These are phyloP conservation scores for Toxotes chatareus DNA, from an alignment of 2,113 vertebrate genomes.

Conservation along the genomic window DNA sequence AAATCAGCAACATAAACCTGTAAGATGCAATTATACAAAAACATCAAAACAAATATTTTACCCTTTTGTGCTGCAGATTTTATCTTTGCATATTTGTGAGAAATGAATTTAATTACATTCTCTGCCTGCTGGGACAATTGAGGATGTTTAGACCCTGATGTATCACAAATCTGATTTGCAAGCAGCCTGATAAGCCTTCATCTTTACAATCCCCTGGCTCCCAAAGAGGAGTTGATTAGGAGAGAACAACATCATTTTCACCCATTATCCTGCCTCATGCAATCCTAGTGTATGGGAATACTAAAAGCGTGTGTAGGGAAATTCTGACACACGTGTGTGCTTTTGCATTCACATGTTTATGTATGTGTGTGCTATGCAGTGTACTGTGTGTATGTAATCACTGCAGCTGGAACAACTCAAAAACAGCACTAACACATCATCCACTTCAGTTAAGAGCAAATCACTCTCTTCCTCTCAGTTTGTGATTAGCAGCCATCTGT, in stretches of 20 bases:
- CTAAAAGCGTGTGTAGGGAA: neutral
- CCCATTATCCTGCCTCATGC: conserved; percentile 51
- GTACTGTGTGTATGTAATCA: conserved; percentile 38
- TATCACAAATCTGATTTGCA: conserved; percentile 20
- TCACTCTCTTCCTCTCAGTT: conserved; percentile 30
- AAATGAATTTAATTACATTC: conserved; percentile 15
- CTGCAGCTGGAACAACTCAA: conserved; percentile 27
- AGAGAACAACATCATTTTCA: conserved; percentile 37
- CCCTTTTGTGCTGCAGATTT: conserved; percentile 37
- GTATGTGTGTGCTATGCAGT: neutral
- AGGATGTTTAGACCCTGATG: conserved; percentile 25
- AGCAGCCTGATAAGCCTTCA: conserved; percentile 18
- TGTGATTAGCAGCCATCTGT: conserved; percentile 65
- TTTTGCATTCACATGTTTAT: neutral
- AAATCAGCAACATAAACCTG: conserved; percentile 19
- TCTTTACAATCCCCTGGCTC: conserved; percentile 16
- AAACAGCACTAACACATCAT: conserved; percentile 45
- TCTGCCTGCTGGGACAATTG: conserved; percentile 40
- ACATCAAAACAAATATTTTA: conserved; percentile 27
- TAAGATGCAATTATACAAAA: conserved; percentile 24
- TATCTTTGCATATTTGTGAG: conserved; percentile 43
- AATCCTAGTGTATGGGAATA: neutral
- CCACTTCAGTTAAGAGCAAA: conserved; percentile 56
- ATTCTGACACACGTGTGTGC: neutral
- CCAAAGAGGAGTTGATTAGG: conserved; percentile 19